Base-by-base conservation (phyloP, 2,797 vertebrate species). In the Diplodus sargus region DNA sequence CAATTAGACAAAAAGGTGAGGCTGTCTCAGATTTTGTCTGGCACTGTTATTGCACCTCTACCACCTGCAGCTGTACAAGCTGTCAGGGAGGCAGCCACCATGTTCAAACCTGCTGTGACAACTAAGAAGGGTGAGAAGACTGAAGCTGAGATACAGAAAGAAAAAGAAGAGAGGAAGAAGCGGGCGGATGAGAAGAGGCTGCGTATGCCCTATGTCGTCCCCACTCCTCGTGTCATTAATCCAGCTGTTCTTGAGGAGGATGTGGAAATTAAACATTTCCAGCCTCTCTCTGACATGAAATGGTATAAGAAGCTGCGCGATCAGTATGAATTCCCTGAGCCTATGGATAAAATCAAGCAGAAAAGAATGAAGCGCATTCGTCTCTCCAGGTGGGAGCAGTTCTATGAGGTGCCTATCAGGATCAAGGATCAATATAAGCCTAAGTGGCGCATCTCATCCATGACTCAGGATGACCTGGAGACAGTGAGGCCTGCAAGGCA, bases 271-370 rank as follows among this genome's bases (percentile, higher is more conserved):
- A 99, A 99, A 92, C 96, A 97, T 74, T 99, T 96, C 82, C 95
- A 96, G 79, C 99, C 99, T n/a, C 93, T 99, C 83, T 99, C 99
- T 66, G 98, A 99, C 85, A 99, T 99, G 97, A 99, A 98, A 84
- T 99, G 98, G 98, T 99, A 99, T 91, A 99, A 97, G 93, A 98
- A 94, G 84, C 90, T 99, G 22, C 92, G 98, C 64, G 98, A 99
- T 90, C 97, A 99, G 52, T 99, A 96, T 3, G 98, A 99, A 94
- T 98, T 99, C 96, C 98, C 98, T 34, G 98, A 97, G 87, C 97
- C 97, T 53, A 95, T 98, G 78, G 98, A 99, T 4, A 97, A 96
- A 86, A 92, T 97, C 57, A 92, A 92, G 53, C 96, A 98, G 91
- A 99, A 98, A 89, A 96, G 97, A 76, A 97, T 97, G 91, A 99